Evolutionary conservation across 2,113 vertebrate species (phyloP).

Genomic region (Henicopernis longicauda): DNA sequence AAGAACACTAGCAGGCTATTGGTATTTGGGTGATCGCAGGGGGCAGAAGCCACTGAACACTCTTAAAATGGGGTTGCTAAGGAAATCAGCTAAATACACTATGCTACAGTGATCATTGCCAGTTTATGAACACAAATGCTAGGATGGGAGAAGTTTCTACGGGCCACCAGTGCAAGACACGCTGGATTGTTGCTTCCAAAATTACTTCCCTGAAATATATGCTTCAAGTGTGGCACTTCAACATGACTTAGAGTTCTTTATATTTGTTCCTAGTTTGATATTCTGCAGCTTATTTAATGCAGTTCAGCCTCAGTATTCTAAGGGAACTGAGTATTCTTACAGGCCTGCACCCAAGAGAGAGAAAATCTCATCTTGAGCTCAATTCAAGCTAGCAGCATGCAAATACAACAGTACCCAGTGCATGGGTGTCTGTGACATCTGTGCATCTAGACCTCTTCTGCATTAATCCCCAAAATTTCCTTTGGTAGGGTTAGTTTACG

Average conservation of each 20-base stretch:
- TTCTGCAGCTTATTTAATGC: background rate
- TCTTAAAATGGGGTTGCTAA: background rate
- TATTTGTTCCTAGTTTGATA: background rate
- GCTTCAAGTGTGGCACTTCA: background rate
- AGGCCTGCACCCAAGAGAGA: background rate
- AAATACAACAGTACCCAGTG: background rate
- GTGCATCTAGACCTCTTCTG: background rate
- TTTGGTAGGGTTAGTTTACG: background rate
- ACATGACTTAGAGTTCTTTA: background rate
- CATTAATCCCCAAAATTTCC: background rate
- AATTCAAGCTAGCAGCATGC: background rate
- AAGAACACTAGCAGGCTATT: background rate
- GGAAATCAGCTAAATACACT: background rate
- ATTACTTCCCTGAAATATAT: background rate
- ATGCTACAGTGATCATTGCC: fast-evolving
- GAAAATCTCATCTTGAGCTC: background rate
- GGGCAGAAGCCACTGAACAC: background rate
- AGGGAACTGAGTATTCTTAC: background rate
- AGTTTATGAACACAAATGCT: background rate
- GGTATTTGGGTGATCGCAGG: background rate
- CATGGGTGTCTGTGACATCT: background rate
- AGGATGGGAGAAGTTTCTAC: background rate
- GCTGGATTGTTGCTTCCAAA: background rate
- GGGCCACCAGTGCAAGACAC: background rate
- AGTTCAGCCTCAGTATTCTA: background rate